Percentiles rank a stretch among this genome's conserved stretches.
Conservation (phyloP, 2,797 vertebrate genomes). For the Esox masquinongy region DNA sequence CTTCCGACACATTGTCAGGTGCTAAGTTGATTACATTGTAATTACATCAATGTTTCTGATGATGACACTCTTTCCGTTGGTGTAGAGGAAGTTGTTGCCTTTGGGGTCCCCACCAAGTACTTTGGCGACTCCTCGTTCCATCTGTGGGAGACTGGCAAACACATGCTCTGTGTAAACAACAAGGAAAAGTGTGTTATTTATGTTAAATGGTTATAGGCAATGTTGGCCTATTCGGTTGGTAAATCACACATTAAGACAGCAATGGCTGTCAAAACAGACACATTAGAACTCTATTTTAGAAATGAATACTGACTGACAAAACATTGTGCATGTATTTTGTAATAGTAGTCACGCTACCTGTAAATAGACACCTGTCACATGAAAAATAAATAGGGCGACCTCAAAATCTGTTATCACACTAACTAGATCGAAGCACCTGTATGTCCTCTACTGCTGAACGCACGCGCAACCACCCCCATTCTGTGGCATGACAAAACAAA, state of each 20-base stretch:
- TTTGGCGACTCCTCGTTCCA: conserved; percentile 93
- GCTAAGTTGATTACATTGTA: not conserved
- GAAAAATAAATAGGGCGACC: not conserved
- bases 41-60: conserved; percentile 93
- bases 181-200: conserved; percentile 1
- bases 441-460: not conserved
- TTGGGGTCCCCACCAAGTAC: conserved; percentile 93
- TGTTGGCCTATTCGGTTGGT: not conserved
- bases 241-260: not conserved
- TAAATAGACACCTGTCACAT: not conserved
- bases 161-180: conserved; percentile 76
- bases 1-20: not conserved
- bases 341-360: not conserved
- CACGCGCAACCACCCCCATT: conserved; percentile 33
- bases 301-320: not conserved
- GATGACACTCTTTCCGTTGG: conserved; percentile 95
- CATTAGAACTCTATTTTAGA: not conserved
- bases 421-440: not conserved
- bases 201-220: not conserved
- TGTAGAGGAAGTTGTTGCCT: conserved; percentile 93
- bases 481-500: conserved; percentile 68
- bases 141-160: conserved; percentile 95
- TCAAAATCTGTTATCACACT: not conserved
- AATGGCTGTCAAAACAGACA: not conserved
- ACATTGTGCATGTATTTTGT: no score